phyloP scores from a whole-genome alignment of 2,797 vertebrate species.

The Knipowitschia caucasica region DNA sequence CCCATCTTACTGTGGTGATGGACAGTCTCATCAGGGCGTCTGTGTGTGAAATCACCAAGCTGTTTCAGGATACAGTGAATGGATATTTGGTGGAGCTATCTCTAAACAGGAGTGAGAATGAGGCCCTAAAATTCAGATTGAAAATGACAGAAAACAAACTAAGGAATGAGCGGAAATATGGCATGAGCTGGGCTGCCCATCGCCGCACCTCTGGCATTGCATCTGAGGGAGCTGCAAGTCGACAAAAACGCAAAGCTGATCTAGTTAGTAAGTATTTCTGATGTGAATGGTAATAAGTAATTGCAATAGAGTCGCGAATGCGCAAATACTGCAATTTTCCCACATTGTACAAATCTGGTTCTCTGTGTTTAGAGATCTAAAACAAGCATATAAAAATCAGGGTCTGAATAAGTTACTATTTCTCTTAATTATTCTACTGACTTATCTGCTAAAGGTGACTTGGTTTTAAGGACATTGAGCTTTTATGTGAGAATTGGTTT shows the following conservation, averaged over 20 bases:
- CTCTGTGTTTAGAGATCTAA: too few species aligned
- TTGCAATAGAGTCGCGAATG: too few species aligned
- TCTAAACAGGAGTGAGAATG: constrained; percentile 80
- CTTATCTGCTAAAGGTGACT: too few species aligned
- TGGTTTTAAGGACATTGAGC: too few species aligned
- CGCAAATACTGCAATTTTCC: too few species aligned
- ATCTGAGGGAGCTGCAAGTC: constrained; percentile 44
- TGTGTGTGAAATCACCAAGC: constrained; percentile 81
- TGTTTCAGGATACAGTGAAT: constrained; percentile 81
- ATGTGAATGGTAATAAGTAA: too few species aligned
- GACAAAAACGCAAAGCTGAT: constrained; percentile 69
- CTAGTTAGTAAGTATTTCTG: constrained; percentile 62
- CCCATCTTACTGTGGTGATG: constrained; percentile 80
- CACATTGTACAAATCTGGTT: too few species aligned
- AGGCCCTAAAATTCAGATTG: constrained; percentile 74
- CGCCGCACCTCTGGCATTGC: constrained; percentile 69
- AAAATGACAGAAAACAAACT: constrained; percentile 78
- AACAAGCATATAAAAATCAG: too few species aligned
- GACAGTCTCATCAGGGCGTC: constrained; percentile 80
- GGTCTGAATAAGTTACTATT: too few species aligned
- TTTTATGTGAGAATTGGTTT: too few species aligned
- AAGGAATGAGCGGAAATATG: constrained; percentile 78
- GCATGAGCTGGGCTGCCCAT: constrained; percentile 76
- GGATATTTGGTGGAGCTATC: constrained; percentile 81
- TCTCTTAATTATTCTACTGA: too few species aligned